Base-by-base conservation (phyloP, 2,888 invertebrate genomes). In the Machimus atricapillus region DNA sequence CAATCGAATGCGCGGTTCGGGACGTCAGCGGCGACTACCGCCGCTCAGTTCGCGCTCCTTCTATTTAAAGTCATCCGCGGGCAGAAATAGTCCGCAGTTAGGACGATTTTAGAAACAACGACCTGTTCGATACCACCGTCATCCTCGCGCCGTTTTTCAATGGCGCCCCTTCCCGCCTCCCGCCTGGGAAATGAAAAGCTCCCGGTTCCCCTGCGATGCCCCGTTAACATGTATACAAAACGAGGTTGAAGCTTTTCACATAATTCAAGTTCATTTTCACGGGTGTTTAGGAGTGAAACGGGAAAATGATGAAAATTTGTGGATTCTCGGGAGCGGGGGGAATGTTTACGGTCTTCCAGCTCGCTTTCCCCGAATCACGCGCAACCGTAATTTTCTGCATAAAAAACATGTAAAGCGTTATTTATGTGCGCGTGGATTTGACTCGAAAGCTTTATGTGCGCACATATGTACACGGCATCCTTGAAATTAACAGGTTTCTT, bases 231-330 rank as follows among this genome's bases (percentile, higher is more conserved):
- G 2, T n/a, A 19, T 40, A 52, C 76, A 82, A 76, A 9, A 19
- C 23, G 23, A 19, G 14, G 23, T 66, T 31, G 37, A 87, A 85
- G 2, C 79, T 87, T 79, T 87, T 14, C 78, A 43, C 27, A 77
- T 66, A 87, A 85, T 87, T 87, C 85, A 87, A 87, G 87, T 87
- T 87, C 87, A 87, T 66, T 79, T 73, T 34, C 66, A 87, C 43
- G 78, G 81, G 19, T 76, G 31, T 76, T 82, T 31, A 8, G 40
- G 8, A n/a, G 19, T 31, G 76, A 73, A n/a, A 66, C 66, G 7
- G 83, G 27, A n/a, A 83, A 83, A 66, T 37, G 66, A 83, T 83
- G 31, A 16, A 34, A 56, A 81, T 43, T 78, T 43, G 23, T 23
- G 40, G 37, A 12, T 27, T 7, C n/a, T n/a, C 43, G 79, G 52